These are phyloP conservation scores for Petrophora chlorosata DNA, from an alignment of 2,888 invertebrate genomes.

Conservation along the genomic window DNA sequence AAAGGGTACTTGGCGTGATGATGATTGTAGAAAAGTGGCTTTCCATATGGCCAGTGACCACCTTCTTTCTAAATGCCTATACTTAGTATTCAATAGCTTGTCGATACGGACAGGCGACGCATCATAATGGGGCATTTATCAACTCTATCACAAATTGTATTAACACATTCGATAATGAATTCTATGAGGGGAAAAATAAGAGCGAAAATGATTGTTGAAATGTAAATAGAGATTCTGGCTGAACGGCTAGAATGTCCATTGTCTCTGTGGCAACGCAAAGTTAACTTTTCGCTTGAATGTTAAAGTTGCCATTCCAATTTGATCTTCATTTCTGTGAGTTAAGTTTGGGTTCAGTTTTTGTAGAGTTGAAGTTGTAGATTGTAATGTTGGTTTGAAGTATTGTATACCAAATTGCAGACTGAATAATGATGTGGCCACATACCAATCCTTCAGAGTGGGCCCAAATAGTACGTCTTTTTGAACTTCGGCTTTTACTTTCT, in stretches of 20 bases:
- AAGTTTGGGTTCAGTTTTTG: conserved; percentile 29
- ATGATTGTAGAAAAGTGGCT: too few relatives aligned
- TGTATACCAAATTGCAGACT: conserved; percentile 45
- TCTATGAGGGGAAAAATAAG: conserved; percentile 27
- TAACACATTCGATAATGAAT: conserved; percentile 27
- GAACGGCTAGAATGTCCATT: conserved; percentile 68
- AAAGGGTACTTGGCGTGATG: too few relatives aligned
- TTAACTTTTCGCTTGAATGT: conserved; percentile 29
- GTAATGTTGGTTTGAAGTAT: conserved; percentile 33
- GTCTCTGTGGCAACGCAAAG: conserved; percentile 53
- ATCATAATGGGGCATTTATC: conserved; percentile 53
- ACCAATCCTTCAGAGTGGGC: conserved; percentile 42
- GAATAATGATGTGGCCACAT: conserved; percentile 71
- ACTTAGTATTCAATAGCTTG: conserved; percentile 42
- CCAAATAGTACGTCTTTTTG: too few relatives aligned
- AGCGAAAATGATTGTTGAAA: conserved; percentile 25
- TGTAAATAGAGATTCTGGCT: conserved; percentile 39
- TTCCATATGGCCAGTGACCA: not conserved
- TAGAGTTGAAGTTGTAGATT: conserved; percentile 13
- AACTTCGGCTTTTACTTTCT: too few relatives aligned
- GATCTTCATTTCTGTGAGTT: conserved; percentile 40
- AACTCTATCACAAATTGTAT: conserved; percentile 25
- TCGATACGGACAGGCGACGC: conserved; percentile 44
- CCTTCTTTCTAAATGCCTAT: conserved; percentile 25
- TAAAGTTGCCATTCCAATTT: conserved; percentile 42